Evolutionary conservation across 2,797 vertebrate genomes (phyloP), one percentile per base, ranked within the genome.

Genomic region (Muscicapa comitata): DNA sequence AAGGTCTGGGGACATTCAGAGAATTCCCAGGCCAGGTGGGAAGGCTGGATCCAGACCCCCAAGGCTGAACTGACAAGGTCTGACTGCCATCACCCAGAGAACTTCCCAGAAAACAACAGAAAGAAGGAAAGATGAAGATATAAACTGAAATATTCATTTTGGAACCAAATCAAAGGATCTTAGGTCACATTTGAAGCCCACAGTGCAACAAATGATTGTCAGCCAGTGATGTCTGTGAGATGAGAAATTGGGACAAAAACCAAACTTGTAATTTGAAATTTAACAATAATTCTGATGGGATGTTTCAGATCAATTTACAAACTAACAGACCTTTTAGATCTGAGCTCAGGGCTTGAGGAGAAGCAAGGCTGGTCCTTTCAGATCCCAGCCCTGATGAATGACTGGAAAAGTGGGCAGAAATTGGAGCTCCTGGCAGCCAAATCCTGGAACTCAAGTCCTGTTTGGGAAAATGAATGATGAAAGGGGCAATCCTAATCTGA

Each of bases 401-500:
- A 21, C 90, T 93, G 94, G 76, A 88, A 95, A 93, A 90, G 92
- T 88, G 88, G 83, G 84, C 94, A 88, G 83, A 63, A 86, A 87
- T 7, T 63, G 93, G 74, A 76, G 61, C 76, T 95, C 43, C 77
- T 67, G n/a, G 74, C 94, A 94, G 92, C 90, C 94, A 95, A 95
- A 50, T 43, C 88, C 86, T 74, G 67, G 15, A 92, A 92, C 74
- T 86, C 50, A 35, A 91, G 35, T 42, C 18, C 78, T 80, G 63
- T 51, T 94, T 89, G 51, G 58, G 57, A 89, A 89, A 93, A 78
- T 87, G 66, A 84, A 83, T 72, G 92, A 88, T 96, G 96, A 93
- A 96, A 93, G 92, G 74, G 80, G 47, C 45, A 33, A 76, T 79
- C 95, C 93, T 86, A 57, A 95, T 84, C 62, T 95, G 90, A 95